Evolutionary conservation across 2,888 invertebrate genomes (phyloP), one percentile per base, ranked within the genome.

Genomic region (Drosophila recens): DNA sequence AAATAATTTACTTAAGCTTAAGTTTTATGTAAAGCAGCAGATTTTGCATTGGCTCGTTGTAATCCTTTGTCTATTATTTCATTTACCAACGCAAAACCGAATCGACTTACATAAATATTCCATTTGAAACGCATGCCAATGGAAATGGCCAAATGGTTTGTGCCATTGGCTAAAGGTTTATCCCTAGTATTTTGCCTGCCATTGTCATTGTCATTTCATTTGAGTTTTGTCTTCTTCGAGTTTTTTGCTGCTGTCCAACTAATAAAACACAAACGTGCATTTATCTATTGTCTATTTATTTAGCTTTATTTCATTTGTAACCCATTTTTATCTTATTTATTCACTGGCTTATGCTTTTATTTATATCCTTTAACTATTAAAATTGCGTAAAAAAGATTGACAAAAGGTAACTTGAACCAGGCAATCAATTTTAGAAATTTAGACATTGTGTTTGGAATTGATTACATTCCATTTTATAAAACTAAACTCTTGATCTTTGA

Each of bases 51-150:
- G 79, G 57, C 20, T 53, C 59, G 23, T 67, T 30, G 80, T 89
- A 84, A 84, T 80, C 84, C 89, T 87, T 86, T 83, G 87, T 75
- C 84, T 83, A 89, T 88, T 88, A 83, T 83, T 83, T 87, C 82
- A 83, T 84, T 87, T 75, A 49, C 59, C 27, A 65, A 38, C 59
- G 46, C 38, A 52, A 67, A 66, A 76, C 48, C 66, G 38, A 56
- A 65, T 15, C 67, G 83, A 83, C 75, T 75, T 85, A 85, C 89
- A 89, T 80, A 87, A 82, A 89, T 85, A 86, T 85, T 86, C 87
- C 88, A 87, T 87, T 87, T 88, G 67, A 80, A 79, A 88, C 75
- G 82, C 82, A 87, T 72, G 68, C 48, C 53, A 42, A 15, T 6
- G 27, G 27, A 27, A 27, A 27, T 27, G 27, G 27, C 5, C 27